Conservation (phyloP, 2,113 vertebrate genomes). For the Arothron firmamentum region DNA sequence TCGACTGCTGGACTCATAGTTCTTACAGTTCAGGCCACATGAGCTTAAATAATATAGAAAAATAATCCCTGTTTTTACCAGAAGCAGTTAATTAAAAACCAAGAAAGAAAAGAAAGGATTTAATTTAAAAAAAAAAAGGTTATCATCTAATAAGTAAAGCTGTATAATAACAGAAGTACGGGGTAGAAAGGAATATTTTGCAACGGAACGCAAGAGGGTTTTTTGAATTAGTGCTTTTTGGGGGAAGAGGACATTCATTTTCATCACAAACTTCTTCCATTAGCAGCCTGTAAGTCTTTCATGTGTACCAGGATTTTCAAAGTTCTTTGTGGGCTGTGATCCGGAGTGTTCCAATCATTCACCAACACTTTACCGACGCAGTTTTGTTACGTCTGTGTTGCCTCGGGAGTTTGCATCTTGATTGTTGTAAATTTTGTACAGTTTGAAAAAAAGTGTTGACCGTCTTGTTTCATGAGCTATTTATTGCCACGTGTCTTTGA, state of each 20-base stretch:
- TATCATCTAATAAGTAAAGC: not conserved
- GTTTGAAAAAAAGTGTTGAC: conserved; percentile 75
- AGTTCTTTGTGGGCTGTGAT: conserved; percentile 9
- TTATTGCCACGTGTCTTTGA: conserved; percentile 86
- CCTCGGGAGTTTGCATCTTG: conserved; percentile 71
- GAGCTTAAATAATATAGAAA: conserved; percentile 12
- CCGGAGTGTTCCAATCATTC: conserved; percentile 14
- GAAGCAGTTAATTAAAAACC: not conserved
- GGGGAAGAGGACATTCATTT: not conserved
- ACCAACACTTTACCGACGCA: conserved; percentile 20
- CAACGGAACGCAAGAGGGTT: not conserved
- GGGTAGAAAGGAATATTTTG: not conserved
- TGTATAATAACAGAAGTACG: not conserved
- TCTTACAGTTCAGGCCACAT: conserved; percentile 17
- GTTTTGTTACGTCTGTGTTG: conserved; percentile 64
- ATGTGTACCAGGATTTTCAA: not conserved
- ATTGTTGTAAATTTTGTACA: conserved; percentile 94
- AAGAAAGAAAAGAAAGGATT: not conserved
- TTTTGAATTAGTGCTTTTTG: not conserved
- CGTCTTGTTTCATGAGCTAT: conserved; percentile 84
- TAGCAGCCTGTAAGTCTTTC: not conserved
- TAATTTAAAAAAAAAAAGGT: too few relatives aligned
- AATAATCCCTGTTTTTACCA: too few relatives aligned
- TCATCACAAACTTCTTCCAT: conserved; percentile 5
- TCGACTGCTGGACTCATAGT: conserved; percentile 13